phyloP scores from a whole-genome alignment of 2,113 vertebrate genomes.

The Rhinopomastus cyanomelas region DNA sequence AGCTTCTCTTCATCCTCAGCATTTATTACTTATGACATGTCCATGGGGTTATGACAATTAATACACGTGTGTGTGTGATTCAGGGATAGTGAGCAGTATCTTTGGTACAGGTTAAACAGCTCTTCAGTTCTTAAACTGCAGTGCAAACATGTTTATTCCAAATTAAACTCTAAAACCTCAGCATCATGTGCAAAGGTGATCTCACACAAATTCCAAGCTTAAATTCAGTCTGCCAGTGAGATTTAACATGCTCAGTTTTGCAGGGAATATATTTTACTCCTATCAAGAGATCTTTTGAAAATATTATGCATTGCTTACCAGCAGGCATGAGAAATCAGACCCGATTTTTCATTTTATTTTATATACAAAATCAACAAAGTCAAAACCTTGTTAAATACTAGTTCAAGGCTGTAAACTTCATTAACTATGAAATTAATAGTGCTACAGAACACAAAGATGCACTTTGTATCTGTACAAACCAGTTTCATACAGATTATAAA shows the following conservation, averaged over 20 bases:
- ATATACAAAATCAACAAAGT: conserved; percentile 28
- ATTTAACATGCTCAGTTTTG: background rate
- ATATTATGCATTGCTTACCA: background rate
- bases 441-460: background rate
- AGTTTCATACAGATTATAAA: conserved; percentile 16
- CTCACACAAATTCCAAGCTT: background rate
- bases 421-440: conserved; percentile 62
- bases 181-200: background rate
- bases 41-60: background rate
- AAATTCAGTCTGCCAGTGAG: background rate
- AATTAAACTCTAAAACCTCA: background rate
- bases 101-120: background rate
- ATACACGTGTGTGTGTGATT: background rate
- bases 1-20: background rate
- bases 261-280: background rate
- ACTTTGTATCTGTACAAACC: background rate
- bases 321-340: background rate
- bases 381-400: conserved; percentile 29
- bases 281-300: background rate
- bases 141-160: background rate
- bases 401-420: conserved; percentile 36
- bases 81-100: background rate
- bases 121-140: background rate
- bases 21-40: background rate
- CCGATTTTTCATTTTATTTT: conserved; percentile 9